phyloP scores from a whole-genome alignment of 2,888 invertebrate species.

The Drosophila flavopinicola region DNA sequence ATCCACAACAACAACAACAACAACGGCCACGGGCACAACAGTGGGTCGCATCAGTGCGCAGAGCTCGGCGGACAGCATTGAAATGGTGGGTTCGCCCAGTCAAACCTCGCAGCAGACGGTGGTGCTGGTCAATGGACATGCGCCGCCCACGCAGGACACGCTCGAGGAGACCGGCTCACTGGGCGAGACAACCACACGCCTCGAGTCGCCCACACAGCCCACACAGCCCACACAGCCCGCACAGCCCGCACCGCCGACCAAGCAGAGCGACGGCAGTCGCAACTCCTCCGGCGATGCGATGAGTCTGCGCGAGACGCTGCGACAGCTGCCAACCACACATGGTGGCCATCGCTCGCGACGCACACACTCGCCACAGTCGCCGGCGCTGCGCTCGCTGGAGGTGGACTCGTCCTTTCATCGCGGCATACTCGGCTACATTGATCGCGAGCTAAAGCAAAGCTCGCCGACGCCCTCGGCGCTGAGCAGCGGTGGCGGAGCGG shows the following conservation, averaged over 20 bases:
- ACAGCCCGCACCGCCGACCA: constrained; percentile 67
- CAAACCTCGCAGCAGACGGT: constrained; percentile 80
- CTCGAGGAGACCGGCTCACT: constrained; percentile 50
- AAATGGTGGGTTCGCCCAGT: constrained; percentile 69
- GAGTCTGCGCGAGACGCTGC: constrained; percentile 82
- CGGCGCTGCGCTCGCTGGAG: constrained; percentile 56
- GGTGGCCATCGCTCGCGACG: constrained; percentile 71
- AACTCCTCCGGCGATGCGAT: constrained; percentile 83
- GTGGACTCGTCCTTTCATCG: constrained; percentile 82
- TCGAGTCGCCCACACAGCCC: constrained; percentile 70
- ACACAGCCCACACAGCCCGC: constrained; percentile 60
- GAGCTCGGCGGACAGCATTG: constrained; percentile 73
- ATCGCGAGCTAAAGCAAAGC: constrained; percentile 83
- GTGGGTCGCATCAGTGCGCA: constrained; percentile 73
- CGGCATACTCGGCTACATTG: constrained; percentile 84
- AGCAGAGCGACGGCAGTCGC: constrained; percentile 72
- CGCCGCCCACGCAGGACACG: constrained; percentile 57
- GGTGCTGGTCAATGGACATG: constrained; percentile 81
- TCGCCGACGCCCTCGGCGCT: constrained; percentile 81
- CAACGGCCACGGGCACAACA: constrained; percentile 33
- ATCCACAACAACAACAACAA: constrained; percentile 39
- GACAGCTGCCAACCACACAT: constrained; percentile 80
- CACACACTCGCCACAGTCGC: constrained; percentile 78
- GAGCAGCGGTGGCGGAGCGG: constrained; percentile 61
- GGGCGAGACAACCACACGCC: constrained; percentile 42